Base-by-base conservation (phyloP, 2,888 invertebrate genomes). In the Epinotia ramella region DNA sequence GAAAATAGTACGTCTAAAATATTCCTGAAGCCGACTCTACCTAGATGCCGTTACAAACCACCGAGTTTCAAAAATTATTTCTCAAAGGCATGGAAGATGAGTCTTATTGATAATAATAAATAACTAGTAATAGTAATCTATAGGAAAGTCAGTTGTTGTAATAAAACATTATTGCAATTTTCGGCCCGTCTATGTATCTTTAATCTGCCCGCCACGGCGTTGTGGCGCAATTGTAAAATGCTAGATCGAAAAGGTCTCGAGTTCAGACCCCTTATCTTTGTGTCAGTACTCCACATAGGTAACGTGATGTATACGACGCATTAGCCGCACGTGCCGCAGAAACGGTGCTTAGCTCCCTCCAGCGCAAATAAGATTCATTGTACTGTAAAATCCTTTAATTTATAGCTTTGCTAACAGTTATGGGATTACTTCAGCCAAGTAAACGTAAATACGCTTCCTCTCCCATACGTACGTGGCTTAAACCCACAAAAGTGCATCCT, bases 191-290 rank as follows among this genome's bases (percentile, higher is more conserved):
- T 69, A 46, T 62, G 65, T 68, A 65, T 64, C 53, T 67, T 64
- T 73, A 73, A 66, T 77, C 73, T 77, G 68, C 49, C 77, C 63
- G 68, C 73, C 68, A 68, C 40, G 89, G 89, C 90, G 88, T 90
- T 88, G 91, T 91, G 91, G 91, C 90, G 91, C 90, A 91, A 92
- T 91, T 88, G 91, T 89, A 91, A 92, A 92, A 91, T 90, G 91
- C 89, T 91, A 90, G 89, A 90, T 89, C 89, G 87, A 86, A 91
- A 90, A 92, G 92, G 92, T 91, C 91, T 88, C 84, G 84, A 79
- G 92, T 91, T 92, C 92, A 91, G 88, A 87, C 89, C 84, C 84
- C 88, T 89, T 89, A 90, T 90, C 91, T 89, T 87, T 86, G 86
- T 87, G 88, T 90, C 89, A 88, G 89, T 85, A 86, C 86, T 87